Evolutionary conservation across 2,888 invertebrate genomes (phyloP).

Genomic region (Ellobium chinense): DNA sequence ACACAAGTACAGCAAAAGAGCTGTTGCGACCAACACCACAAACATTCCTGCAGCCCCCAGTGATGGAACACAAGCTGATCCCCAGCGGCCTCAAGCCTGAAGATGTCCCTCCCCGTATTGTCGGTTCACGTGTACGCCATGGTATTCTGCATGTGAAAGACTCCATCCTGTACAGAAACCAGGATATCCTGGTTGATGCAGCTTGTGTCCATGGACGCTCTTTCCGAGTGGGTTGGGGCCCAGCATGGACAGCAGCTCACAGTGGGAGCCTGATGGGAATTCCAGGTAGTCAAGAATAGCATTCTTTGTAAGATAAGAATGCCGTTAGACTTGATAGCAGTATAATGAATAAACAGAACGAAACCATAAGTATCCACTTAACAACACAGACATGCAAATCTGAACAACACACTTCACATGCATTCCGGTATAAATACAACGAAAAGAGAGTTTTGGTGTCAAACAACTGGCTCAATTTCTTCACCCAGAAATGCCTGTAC

Average conservation of each 20-base stretch:
- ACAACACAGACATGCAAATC: too few species aligned
- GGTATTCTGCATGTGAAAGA: conserved; percentile 65
- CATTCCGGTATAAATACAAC: too few species aligned
- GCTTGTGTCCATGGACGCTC: conserved; percentile 79
- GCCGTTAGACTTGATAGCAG: too few species aligned
- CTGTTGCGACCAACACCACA: conserved; percentile 47
- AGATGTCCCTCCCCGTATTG: conserved; percentile 62
- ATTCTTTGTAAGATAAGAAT: too few species aligned
- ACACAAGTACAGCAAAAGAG: neutral
- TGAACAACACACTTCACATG: too few species aligned
- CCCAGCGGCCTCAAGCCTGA: conserved; percentile 69
- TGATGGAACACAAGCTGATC: conserved; percentile 66
- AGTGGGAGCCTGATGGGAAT: conserved; percentile 56
- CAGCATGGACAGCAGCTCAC: conserved; percentile 83
- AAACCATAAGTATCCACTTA: too few species aligned
- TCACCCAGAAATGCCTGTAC: too few species aligned
- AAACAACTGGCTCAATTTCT: too few species aligned
- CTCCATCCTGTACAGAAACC: conserved; percentile 71
- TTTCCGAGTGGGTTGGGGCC: conserved; percentile 88
- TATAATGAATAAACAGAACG: too few species aligned
- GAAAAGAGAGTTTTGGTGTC: too few species aligned
- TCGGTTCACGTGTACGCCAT: conserved; percentile 63
- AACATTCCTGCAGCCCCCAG: conserved; percentile 59
- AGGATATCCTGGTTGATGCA: conserved; percentile 75
- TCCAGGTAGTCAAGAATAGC: too few species aligned